Conservation (phyloP, 2,113 vertebrate species). For the Shinisaurus crocodilurus region DNA sequence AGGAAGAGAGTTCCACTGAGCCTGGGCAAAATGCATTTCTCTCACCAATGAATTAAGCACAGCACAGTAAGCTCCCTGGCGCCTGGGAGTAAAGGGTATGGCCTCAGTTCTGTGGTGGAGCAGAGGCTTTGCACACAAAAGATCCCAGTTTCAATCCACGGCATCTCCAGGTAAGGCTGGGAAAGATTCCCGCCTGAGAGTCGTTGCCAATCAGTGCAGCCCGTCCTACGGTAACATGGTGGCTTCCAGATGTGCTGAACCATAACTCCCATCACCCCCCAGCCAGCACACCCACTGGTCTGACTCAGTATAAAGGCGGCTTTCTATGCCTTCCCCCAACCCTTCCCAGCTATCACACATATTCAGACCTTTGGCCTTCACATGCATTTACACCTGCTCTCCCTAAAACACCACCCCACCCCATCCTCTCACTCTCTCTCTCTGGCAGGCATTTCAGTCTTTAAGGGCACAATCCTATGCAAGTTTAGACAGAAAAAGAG, state of each 20-base stretch:
- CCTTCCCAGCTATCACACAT: background rate
- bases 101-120: background rate
- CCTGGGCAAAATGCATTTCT: background rate
- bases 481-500: too few species aligned
- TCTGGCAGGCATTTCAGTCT: too few species aligned
- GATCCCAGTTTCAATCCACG: background rate
- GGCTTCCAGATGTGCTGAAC: background rate
- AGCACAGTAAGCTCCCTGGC: background rate
- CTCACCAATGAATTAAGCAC: background rate
- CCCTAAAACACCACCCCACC: background rate
- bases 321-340: background rate
- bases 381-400: background rate
- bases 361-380: background rate
- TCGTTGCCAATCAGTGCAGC: too few species aligned
- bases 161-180: background rate
- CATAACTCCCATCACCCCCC: background rate
- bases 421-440: background rate
- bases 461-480: too few species aligned
- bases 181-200: too few species aligned
- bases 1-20: background rate
- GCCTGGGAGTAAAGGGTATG: background rate
- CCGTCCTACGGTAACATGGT: too few species aligned
- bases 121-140: background rate
- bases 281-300: background rate
- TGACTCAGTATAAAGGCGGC: background rate